These are phyloP conservation scores for Indri indri DNA, from an alignment of 2,113 vertebrate species.

Conservation along the genomic window DNA sequence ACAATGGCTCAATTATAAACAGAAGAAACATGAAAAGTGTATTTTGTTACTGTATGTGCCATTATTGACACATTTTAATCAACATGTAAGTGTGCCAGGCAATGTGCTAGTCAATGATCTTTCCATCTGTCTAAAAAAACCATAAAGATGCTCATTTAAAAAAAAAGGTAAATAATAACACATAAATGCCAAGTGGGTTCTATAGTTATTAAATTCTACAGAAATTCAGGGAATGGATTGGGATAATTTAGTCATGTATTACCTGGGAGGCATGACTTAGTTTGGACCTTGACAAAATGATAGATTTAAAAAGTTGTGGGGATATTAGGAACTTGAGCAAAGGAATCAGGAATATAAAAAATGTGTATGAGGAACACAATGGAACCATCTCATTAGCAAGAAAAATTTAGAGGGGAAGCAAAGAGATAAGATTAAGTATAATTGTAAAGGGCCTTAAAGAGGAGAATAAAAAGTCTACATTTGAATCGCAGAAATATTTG, in stretches of 20 bases:
- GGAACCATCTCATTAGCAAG: background rate
- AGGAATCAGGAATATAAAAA: background rate
- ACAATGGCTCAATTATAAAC: background rate
- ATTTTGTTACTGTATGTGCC: background rate
- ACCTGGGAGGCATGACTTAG: background rate
- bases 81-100: background rate
- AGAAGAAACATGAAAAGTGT: background rate
- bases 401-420: background rate
- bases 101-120: background rate
- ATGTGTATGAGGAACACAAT: background rate
- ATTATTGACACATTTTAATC: background rate
- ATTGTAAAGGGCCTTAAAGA: background rate
- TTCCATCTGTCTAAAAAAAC: background rate
- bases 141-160: background rate
- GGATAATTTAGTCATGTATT: background rate
- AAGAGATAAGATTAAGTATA: background rate
- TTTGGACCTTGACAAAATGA: background rate
- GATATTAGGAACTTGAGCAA: background rate
- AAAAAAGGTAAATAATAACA: background rate
- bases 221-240: background rate
- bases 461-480: background rate
- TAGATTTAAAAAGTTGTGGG: background rate
- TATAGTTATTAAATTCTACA: background rate
- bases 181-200: background rate
- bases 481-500: background rate